Evolutionary conservation across 2,113 vertebrate genomes (phyloP).

Genomic region (Shinisaurus crocodilurus): DNA sequence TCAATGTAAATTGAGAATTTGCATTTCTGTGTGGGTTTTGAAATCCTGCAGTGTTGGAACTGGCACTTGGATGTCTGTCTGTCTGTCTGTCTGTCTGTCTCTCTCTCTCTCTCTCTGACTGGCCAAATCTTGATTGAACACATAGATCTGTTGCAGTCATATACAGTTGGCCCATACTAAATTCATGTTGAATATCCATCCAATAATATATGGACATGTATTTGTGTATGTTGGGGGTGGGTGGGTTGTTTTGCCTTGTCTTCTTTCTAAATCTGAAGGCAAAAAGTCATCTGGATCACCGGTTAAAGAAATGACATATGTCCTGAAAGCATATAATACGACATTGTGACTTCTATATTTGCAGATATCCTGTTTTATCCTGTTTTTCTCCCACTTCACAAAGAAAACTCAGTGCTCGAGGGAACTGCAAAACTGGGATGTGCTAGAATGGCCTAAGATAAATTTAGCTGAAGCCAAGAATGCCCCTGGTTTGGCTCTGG

Average conservation of each 20-base stretch:
- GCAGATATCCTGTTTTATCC: conserved; percentile 71
- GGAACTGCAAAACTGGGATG: conserved; percentile 51
- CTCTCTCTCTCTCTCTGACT: too few species aligned
- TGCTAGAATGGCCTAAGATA: conserved; percentile 56
- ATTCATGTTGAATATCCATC: neutral
- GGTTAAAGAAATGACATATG: conserved; percentile 48
- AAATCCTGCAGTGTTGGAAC: neutral
- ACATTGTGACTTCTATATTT: conserved; percentile 53
- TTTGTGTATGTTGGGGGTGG: neutral
- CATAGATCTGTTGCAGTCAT: neutral
- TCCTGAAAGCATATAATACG: conserved; percentile 43
- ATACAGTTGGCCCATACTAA: neutral
- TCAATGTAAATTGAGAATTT: neutral
- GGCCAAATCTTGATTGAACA: neutral
- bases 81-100: neutral
- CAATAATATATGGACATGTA: neutral
- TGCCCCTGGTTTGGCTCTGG: conserved; percentile 65
- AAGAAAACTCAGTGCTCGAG: conserved; percentile 67
- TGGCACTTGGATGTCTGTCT: neutral
- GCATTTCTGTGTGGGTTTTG: neutral
- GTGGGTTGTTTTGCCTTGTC: neutral
- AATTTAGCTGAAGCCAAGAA: conserved; percentile 69
- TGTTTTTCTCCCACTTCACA: conserved; percentile 68
- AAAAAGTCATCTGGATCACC: neutral
- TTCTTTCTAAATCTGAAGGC: conserved; percentile 11